phyloP scores from a whole-genome alignment of 2,888 invertebrate species.

The Leptarthrus brevirostris region DNA sequence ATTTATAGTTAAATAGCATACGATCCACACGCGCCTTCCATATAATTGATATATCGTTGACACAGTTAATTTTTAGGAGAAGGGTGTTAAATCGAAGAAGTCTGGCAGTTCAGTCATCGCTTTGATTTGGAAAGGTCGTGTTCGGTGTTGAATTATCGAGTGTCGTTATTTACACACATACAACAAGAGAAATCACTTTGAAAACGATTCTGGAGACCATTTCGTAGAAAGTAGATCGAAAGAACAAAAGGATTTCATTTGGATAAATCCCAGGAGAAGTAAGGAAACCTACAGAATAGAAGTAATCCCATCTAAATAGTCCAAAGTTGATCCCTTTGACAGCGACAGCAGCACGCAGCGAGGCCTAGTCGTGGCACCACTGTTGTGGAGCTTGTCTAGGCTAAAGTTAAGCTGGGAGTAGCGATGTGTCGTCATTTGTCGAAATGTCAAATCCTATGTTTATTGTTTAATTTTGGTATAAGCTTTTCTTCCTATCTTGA shows the following conservation, averaged over 20 bases:
- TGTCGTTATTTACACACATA: slow-evolving; percentile 44
- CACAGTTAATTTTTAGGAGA: not conserved
- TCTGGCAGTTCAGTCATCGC: slow-evolving; percentile 41
- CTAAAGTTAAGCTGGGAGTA: slow-evolving; percentile 32
- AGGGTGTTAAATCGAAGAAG: slow-evolving; percentile 5
- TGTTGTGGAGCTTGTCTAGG: slow-evolving; percentile 21
- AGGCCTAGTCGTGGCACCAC: slow-evolving; percentile 42
- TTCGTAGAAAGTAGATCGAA: slow-evolving; percentile 12
- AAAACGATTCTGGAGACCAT: not conserved
- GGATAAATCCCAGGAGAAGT: slow-evolving; percentile 3
- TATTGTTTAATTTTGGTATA: no score
- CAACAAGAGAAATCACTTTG: not conserved
- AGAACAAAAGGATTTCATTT: not conserved
- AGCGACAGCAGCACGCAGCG: slow-evolving; percentile 42
- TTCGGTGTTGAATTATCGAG: slow-evolving; percentile 3
- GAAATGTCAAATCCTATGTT: no score
- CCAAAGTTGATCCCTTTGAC: slow-evolving; percentile 28
- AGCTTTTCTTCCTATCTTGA: no score
- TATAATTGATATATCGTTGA: not conserved
- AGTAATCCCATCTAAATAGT: not conserved
- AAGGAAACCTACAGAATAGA: not conserved
- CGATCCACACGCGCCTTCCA: no score
- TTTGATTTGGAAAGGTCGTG: slow-evolving; percentile 29
- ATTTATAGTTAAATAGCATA: no score
- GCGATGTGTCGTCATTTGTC: slow-evolving; percentile 1